Evolutionary conservation across 2,113 vertebrate species (phyloP), one percentile per base, ranked within the genome.

Genomic region (Poeciliopsis retropinna): DNA sequence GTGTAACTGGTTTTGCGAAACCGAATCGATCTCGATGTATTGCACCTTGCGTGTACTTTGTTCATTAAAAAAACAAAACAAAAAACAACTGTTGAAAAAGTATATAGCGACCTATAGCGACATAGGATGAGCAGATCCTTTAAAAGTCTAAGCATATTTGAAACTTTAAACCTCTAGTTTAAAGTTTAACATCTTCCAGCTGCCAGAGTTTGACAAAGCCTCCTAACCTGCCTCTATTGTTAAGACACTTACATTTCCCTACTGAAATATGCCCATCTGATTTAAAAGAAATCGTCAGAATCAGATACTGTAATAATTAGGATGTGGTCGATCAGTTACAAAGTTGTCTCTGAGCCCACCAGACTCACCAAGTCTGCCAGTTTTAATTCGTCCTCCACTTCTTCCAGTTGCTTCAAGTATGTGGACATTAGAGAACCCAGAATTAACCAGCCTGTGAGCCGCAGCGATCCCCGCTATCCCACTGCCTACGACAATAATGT

Each of bases 311-410:
- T 57, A 9, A n/a, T 10, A n/a, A 10, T 10, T 10, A 57, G 51
- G 17, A 25, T n/a, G 51, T 25, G 22, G 8, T 57, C 11, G 61
- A 13, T 31, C 17, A 22, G 14, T 8, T 63, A 17, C 19, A 14
- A 29, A 29, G 15, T 29, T 29, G 27, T 29, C 4, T 14, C 12
- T 31, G 61, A 2, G 34, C 12, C 12, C 3, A 12, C 5, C 19
- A 31, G 1, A 37, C 67, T 34, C 84, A 97, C 97, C 95, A 30
- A 96, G 88, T 64, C 31, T 76, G 5, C 87, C 69, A 0, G 95
- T 96, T 87, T 93, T 89, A 76, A 97, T 87, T 73, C 96, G 94
- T 63, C 97, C 97, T 0, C 96, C 97, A 12, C 90, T 89, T n/a
- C 94, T 86, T 0, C 39, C 79, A 0, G 89, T 94, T 1, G 97